Percentiles rank a stretch among this genome's conserved stretches.
Evolutionary conservation across 2,797 vertebrate genomes (phyloP).

Genomic region (Parauchenoglanis ngamensis): DNA sequence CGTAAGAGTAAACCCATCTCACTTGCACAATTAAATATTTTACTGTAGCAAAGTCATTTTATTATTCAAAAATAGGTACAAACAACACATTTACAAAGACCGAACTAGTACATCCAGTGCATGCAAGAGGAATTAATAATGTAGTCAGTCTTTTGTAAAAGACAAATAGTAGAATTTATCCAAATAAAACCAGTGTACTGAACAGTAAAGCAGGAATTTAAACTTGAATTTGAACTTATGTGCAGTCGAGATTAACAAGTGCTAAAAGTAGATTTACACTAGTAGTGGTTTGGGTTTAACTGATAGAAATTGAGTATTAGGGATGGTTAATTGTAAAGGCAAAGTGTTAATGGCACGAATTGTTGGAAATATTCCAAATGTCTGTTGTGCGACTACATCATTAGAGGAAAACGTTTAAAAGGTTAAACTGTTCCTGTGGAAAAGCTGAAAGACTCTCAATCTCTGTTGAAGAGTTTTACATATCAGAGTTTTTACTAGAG

Average conservation of each 20-base stretch:
- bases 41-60: not conserved
- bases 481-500: not conserved
- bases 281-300: not conserved
- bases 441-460: not conserved
- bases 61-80: conserved; percentile 25
- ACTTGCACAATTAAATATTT: not conserved
- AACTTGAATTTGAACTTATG: not conserved
- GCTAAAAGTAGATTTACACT: not conserved
- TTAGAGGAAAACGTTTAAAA: not conserved
- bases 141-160: not conserved
- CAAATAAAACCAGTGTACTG: not conserved
- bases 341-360: not conserved
- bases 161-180: not conserved
- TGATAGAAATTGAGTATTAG: not conserved
- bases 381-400: not conserved
- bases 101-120: conserved; percentile 16
- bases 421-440: not conserved
- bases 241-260: not conserved
- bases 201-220: not conserved
- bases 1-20: not conserved
- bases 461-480: not conserved
- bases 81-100: conserved; percentile 24
- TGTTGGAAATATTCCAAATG: too few species aligned
- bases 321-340: not conserved
- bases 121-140: conserved; percentile 7